These are phyloP conservation scores for Apamea anceps DNA, from an alignment of 2,888 invertebrate genomes.

Conservation along the genomic window DNA sequence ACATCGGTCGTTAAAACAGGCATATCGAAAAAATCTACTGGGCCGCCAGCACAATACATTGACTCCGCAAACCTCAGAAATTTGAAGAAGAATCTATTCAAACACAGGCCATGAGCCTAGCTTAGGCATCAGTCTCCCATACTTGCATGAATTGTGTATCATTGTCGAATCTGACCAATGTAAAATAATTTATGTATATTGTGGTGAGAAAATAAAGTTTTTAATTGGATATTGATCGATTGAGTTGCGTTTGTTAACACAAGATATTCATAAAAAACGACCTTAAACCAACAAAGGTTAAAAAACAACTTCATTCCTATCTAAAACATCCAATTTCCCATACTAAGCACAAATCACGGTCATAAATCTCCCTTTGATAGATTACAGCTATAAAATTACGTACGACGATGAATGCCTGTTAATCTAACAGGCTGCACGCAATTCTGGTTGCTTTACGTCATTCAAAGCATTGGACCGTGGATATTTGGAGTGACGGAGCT, in stretches of 20 bases:
- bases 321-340: slow-evolving; percentile 44
- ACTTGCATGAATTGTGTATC: no score
- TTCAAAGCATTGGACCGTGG: slow-evolving; percentile 52
- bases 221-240: no score
- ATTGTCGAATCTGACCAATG: no score
- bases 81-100: not conserved
- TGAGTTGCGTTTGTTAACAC: not conserved
- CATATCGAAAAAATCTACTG: not conserved
- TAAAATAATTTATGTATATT: no score
- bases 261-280: slow-evolving; percentile 3
- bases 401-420: slow-evolving; percentile 50
- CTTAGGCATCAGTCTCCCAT: no score
- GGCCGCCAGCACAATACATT: not conserved
- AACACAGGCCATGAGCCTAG: no score
- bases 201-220: no score
- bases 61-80: not conserved
- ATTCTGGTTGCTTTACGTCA: slow-evolving; percentile 51
- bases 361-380: slow-evolving; percentile 62
- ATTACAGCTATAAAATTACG: slow-evolving; percentile 61
- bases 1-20: not conserved
- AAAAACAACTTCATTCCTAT: slow-evolving; percentile 31
- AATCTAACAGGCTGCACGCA: slow-evolving; percentile 54
- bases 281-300: slow-evolving; percentile 2
- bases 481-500: slow-evolving; percentile 54
- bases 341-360: slow-evolving; percentile 38